These are phyloP conservation scores for Austrolebias charrua DNA, from an alignment of 2,797 vertebrate genomes.

Conservation along the genomic window DNA sequence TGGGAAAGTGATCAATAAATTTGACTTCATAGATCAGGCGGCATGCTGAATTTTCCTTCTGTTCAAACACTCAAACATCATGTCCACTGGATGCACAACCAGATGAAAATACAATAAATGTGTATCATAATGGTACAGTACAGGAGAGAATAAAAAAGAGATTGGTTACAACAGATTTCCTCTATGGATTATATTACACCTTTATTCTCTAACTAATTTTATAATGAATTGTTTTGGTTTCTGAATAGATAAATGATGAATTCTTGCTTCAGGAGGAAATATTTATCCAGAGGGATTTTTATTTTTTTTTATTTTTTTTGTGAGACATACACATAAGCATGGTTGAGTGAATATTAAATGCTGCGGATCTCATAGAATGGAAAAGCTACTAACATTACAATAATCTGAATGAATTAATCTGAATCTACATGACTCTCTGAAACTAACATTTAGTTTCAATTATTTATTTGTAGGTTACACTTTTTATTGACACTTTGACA, in stretches of 20 bases:
- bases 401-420: too few relatives aligned
- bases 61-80: constrained; percentile 14
- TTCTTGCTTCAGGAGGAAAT: constrained; percentile 20
- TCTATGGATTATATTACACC: constrained; percentile 25
- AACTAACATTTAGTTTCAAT: too few relatives aligned
- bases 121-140: constrained; percentile 36
- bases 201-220: constrained; percentile 23
- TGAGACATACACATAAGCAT: neutral
- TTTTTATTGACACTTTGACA: too few relatives aligned
- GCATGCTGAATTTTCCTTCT: constrained; percentile 32
- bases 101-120: constrained; percentile 45
- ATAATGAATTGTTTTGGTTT: constrained; percentile 34
- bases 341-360: constrained; percentile 3
- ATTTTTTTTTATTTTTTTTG: too few relatives aligned
- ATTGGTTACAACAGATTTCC: constrained; percentile 38
- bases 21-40: constrained; percentile 50
- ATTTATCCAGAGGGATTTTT: constrained; percentile 10
- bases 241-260: constrained; percentile 20
- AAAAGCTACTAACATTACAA: neutral
- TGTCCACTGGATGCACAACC: constrained; percentile 11
- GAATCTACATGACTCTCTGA: too few relatives aligned
- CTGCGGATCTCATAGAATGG: constrained; percentile 1
- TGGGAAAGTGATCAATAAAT: constrained; percentile 51
- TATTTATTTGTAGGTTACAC: too few relatives aligned
- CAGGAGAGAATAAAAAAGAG: constrained; percentile 13